phyloP scores from a whole-genome alignment of 2,113 vertebrate genomes.

The Prinia subflava region DNA sequence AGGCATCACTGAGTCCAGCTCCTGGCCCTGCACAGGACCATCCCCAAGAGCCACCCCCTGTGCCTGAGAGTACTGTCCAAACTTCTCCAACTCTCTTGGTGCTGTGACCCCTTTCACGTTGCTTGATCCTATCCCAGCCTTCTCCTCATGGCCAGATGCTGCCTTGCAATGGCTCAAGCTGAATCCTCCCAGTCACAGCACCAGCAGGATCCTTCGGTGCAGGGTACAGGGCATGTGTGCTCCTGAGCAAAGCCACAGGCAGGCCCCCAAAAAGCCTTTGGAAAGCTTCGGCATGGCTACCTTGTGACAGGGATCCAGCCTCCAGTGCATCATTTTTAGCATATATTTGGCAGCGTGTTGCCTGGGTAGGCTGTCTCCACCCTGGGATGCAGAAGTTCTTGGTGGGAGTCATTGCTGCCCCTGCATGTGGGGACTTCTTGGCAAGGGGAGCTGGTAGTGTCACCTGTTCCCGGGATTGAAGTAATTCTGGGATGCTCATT shows the following conservation, averaged over 20 bases:
- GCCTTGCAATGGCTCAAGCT: background rate
- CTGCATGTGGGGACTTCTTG: background rate
- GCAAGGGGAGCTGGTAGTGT: background rate
- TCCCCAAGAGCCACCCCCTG: background rate
- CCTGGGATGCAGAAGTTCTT: background rate
- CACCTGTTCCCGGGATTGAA: background rate
- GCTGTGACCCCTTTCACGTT: background rate
- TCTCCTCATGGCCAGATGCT: background rate
- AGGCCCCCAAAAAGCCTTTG: accelerated
- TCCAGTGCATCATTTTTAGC: background rate
- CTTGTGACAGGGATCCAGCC: background rate
- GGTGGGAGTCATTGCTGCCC: background rate
- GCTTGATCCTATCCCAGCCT: background rate
- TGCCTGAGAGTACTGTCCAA: background rate
- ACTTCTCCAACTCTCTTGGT: background rate
- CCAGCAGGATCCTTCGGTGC: background rate
- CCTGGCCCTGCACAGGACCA: background rate
- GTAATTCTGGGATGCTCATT: background rate
- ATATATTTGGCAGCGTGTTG: accelerated
- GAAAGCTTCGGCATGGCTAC: background rate
- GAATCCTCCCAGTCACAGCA: accelerated
- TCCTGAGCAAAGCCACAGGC: background rate
- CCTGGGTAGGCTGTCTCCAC: background rate
- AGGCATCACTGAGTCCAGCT: background rate
- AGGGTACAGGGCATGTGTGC: accelerated